Evolutionary conservation across 1,140 invertebrate genomes (phyloP).

Genomic region (Whitmania pigra): DNA sequence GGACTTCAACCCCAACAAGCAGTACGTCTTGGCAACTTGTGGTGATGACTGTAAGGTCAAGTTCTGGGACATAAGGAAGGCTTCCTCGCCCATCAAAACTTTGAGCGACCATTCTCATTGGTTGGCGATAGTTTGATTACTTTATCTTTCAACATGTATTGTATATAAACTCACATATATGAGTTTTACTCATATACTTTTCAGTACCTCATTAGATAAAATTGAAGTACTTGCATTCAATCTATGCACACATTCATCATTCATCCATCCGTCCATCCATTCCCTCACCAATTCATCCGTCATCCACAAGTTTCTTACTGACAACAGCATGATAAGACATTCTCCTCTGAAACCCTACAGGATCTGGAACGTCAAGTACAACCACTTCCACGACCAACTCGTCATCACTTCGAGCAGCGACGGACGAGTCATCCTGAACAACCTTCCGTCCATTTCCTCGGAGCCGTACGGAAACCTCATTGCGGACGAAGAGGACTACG

Average conservation of each 20-base stretch:
- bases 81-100: conserved; percentile 59
- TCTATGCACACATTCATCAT: no score
- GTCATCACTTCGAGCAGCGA: conserved; percentile 88
- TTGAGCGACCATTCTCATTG: conserved; percentile 87
- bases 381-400: conserved; percentile 90
- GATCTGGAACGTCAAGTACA: conserved; percentile 85
- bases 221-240: no score
- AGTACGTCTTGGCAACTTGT: conserved; percentile 80
- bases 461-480: conserved; percentile 55
- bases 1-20: conserved; percentile 92
- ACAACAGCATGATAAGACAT: no score
- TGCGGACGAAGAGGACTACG: conserved; percentile 45
- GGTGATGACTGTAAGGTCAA: conserved; percentile 86
- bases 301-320: background rate
- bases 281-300: no score
- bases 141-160: background rate
- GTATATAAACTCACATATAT: no score
- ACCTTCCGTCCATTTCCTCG: conserved; percentile 72
- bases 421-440: conserved; percentile 72
- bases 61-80: conserved; percentile 86
- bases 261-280: no score
- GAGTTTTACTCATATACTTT: no score
- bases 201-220: no score
- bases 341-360: conserved; percentile 39
- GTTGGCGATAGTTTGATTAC: conserved; percentile 41